phyloP scores from a whole-genome alignment of 1,140 invertebrate species.

The Lethocerus indicus region DNA sequence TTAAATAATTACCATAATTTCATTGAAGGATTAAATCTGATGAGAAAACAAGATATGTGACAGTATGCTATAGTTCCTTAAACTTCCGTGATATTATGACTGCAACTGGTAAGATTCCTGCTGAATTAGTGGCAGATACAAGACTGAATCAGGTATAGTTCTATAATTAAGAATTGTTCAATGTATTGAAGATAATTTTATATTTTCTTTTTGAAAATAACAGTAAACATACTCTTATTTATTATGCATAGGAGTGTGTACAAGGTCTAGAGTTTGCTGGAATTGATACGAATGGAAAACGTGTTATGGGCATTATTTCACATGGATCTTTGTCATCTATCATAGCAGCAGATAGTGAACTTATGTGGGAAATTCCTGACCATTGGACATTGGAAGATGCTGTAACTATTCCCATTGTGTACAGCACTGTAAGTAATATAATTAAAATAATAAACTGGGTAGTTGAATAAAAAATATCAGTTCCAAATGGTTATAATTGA shows the following conservation, averaged over 20 bases:
- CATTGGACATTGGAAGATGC: conserved; percentile 73
- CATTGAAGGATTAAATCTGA: not conserved
- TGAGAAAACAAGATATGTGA: not conserved
- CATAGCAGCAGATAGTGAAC: conserved; percentile 33
- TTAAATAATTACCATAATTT: not conserved
- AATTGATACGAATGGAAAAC: conserved; percentile 27
- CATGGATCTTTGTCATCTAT: conserved; percentile 40
- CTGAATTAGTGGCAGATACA: conserved; percentile 36
- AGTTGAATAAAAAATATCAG: too few species aligned
- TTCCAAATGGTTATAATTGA: too few species aligned
- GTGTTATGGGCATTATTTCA: conserved; percentile 49
- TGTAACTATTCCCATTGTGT: conserved; percentile 72
- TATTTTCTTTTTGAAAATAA: not conserved
- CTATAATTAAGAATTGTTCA: too few species aligned
- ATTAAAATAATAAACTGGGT: not conserved
- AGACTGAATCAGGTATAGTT: conserved; percentile 1
- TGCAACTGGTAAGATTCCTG: conserved; percentile 48
- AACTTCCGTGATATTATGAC: conserved; percentile 70
- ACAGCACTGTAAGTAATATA: conserved; percentile 43
- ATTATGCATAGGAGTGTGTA: conserved; percentile 30
- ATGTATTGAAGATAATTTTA: not conserved
- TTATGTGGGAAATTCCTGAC: conserved; percentile 64
- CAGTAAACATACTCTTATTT: not conserved
- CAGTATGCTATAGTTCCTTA: conserved; percentile 34
- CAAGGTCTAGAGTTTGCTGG: conserved; percentile 63